Conservation (phyloP, 2,113 vertebrate genomes). For the Dinomys branickii region DNA sequence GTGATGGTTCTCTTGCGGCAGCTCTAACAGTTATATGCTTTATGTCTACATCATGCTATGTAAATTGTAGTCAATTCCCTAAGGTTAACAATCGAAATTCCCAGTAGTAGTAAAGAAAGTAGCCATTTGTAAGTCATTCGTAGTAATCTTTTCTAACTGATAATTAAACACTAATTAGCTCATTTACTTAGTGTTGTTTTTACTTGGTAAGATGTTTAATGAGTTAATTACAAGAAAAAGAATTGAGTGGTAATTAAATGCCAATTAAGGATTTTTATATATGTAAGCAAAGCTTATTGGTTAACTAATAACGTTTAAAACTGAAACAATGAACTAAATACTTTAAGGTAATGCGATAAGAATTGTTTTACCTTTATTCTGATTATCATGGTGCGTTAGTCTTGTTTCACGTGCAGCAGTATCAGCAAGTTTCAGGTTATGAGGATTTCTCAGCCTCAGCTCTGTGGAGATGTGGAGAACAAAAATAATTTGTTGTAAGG, state of each 20-base stretch:
- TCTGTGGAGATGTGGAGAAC: neutral
- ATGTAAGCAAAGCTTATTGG: conserved; percentile 64
- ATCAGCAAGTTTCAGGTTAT: conserved; percentile 20
- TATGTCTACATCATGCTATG: conserved; percentile 37
- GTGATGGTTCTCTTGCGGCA: conserved; percentile 20
- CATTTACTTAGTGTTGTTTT: conserved; percentile 75
- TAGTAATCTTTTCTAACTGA: conserved; percentile 77
- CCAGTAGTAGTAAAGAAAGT: conserved; percentile 63
- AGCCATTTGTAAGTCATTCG: conserved; percentile 75
- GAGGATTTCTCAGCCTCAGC: neutral
- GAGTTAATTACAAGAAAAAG: conserved; percentile 80
- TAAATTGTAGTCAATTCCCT: conserved; percentile 70
- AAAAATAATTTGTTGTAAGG: neutral
- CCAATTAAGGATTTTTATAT: conserved; percentile 72
- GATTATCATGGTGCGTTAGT: neutral
- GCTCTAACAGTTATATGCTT: neutral
- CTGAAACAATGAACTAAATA: conserved; percentile 49
- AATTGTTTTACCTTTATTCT: conserved; percentile 13
- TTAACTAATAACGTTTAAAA: conserved; percentile 68
- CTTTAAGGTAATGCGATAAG: conserved; percentile 62
- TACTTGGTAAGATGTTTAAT: conserved; percentile 70
- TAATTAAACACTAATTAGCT: conserved; percentile 79
- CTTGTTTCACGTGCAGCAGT: neutral
- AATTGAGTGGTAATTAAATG: conserved; percentile 76
- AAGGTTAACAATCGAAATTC: conserved; percentile 67